Evolutionary conservation across 1,140 invertebrate species (phyloP).

Genomic region (Zeugodacus cucurbitae): DNA sequence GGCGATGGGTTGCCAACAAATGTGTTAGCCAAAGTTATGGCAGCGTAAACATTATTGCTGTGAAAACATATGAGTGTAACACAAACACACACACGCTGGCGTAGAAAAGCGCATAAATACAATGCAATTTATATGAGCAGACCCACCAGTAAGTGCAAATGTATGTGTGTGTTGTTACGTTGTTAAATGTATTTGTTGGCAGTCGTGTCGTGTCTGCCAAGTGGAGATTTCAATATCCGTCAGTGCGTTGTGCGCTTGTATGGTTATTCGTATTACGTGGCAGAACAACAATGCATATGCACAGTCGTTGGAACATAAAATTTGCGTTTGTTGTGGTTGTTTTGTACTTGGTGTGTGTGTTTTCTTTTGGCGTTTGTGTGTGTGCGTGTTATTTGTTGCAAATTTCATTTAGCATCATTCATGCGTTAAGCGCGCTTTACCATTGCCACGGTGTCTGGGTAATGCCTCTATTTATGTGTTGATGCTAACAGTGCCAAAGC

Average conservation of each 20-base stretch:
- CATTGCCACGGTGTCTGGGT: not conserved
- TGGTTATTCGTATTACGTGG: not conserved
- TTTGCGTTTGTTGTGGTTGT: not conserved
- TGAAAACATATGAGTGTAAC: conserved; percentile 16
- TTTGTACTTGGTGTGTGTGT: not conserved
- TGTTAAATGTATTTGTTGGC: conserved; percentile 17
- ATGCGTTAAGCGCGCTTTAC: conserved; percentile 11
- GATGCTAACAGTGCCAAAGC: not conserved
- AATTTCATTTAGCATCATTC: conserved; percentile 37
- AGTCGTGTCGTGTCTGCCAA: conserved; percentile 26
- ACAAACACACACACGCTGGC: not conserved
- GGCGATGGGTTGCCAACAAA: conserved; percentile 24
- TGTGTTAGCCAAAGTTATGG: conserved; percentile 36
- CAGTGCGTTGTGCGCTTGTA: not conserved
- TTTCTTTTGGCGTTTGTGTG: not conserved
- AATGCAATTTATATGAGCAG: not conserved
- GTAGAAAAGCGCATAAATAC: not conserved
- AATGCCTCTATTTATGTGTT: not conserved
- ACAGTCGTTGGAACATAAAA: conserved; percentile 35
- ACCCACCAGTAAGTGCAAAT: not conserved
- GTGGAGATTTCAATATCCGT: conserved; percentile 35
- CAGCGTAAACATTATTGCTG: conserved; percentile 26
- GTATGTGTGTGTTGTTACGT: not conserved
- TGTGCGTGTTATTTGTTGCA: conserved; percentile 1
- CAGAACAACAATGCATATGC: not conserved